Conservation (phyloP, 2,113 vertebrate genomes). For the Arvicanthis niloticus region DNA sequence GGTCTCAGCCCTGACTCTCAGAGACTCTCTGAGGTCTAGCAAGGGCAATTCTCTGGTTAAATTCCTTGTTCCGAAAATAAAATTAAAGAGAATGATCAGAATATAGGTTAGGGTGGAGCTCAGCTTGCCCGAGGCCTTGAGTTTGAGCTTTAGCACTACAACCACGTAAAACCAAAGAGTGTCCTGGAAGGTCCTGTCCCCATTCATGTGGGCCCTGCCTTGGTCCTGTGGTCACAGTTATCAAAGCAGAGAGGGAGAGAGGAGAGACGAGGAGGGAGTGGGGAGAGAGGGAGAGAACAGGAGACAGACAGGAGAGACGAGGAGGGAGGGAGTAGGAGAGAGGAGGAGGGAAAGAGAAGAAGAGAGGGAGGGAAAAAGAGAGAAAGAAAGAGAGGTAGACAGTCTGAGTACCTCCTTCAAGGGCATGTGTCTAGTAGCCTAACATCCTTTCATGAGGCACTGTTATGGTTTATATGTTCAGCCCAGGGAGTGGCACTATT, state of each 20-base stretch:
- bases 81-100: not conserved
- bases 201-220: not conserved
- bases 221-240: not conserved
- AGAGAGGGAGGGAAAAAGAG: not conserved
- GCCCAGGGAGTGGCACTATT: too few relatives aligned
- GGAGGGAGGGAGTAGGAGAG: rapidly evolving
- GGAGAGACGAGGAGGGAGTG: not conserved
- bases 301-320: too few relatives aligned
- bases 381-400: not conserved
- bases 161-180: not conserved
- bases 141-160: not conserved
- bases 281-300: not conserved
- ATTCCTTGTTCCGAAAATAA: not conserved
- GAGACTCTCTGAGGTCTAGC: too few relatives aligned
- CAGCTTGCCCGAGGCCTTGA: not conserved
- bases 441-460: not conserved
- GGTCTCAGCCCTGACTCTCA: not conserved
- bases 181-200: not conserved
- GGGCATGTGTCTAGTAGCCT: not conserved
- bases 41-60: not conserved
- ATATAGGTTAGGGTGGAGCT: not conserved
- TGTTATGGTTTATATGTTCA: too few relatives aligned
- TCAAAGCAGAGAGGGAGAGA: not conserved
- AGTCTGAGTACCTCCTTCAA: not conserved
- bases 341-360: too few relatives aligned